These are phyloP conservation scores for Chironomus riparius DNA, from an alignment of 2,888 invertebrate species.

Conservation along the genomic window DNA sequence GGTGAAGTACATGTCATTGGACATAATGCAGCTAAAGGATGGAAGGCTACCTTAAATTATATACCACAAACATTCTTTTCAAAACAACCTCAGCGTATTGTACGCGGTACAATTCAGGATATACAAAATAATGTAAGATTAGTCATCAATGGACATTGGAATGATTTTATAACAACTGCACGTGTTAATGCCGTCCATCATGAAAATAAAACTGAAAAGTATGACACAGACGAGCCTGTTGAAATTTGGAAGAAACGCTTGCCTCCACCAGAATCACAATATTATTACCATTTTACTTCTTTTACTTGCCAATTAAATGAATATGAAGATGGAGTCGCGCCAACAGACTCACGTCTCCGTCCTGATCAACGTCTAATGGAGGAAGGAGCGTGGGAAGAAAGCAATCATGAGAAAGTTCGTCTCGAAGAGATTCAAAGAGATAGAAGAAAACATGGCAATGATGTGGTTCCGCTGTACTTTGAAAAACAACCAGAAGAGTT, in stretches of 20 bases:
- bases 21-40: background rate
- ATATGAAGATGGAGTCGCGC: constrained; percentile 76
- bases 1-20: constrained; percentile 7
- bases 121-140: constrained; percentile 52
- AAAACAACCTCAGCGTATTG: constrained; percentile 79
- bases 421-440: constrained; percentile 88
- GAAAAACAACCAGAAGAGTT: background rate
- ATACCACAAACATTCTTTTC: constrained; percentile 93
- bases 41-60: constrained; percentile 56
- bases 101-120: constrained; percentile 63
- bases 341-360: constrained; percentile 76
- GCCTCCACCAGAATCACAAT: constrained; percentile 3
- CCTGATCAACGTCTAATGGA: constrained; percentile 96
- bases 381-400: constrained; percentile 76
- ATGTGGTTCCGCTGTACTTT: constrained; percentile 44
- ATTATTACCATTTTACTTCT: constrained; percentile 81
- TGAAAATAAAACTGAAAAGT: background rate
- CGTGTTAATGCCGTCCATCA: constrained; percentile 49
- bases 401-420: constrained; percentile 65
- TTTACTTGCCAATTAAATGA: constrained; percentile 91
- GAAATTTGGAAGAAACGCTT: constrained; percentile 5
- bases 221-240: background rate
- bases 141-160: constrained; percentile 70
- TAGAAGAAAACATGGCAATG: constrained; percentile 61
- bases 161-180: constrained; percentile 80